Percentiles rank a stretch among this genome's conserved stretches.
These are phyloP conservation scores for Salticus scenicus DNA, from an alignment of 2,888 invertebrate species.

Conservation along the genomic window DNA sequence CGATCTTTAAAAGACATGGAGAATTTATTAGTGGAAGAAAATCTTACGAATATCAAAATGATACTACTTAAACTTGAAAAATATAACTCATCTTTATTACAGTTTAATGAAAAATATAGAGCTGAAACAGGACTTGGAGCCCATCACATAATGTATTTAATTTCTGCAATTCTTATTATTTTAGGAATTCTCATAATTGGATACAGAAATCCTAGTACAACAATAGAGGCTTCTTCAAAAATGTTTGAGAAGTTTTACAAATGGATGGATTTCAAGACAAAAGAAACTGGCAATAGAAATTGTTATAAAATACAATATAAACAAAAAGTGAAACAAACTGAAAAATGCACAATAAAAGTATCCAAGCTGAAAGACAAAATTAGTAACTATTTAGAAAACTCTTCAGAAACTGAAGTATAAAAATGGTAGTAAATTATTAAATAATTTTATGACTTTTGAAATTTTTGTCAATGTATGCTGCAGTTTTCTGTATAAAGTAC, in stretches of 20 bases:
- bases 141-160: slow-evolving; percentile 47
- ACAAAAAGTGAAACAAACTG: slow-evolving; percentile 33
- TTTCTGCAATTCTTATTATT: slow-evolving; percentile 52
- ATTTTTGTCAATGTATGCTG: too few species aligned
- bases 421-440: too few species aligned
- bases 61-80: slow-evolving; percentile 2
- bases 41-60: slow-evolving; percentile 41
- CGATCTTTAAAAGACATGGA: slow-evolving; percentile 14
- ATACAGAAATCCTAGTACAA: slow-evolving; percentile 10
- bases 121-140: slow-evolving; percentile 10
- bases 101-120: not conserved
- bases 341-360: slow-evolving; percentile 22
- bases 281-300: not conserved
- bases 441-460: too few species aligned
- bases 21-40: not conserved
- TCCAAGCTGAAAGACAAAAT: slow-evolving; percentile 24
- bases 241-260: slow-evolving; percentile 1
- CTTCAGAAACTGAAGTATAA: slow-evolving; percentile 44
- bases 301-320: slow-evolving; percentile 25
- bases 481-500: too few species aligned
- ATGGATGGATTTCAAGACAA: not conserved
- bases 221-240: slow-evolving; percentile 8
- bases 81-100: not conserved
- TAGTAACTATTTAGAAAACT: not conserved
- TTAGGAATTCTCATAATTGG: slow-evolving; percentile 27